A percentile compares a stretch with the other conserved stretches of the same genome.
Conservation (phyloP, 2,888 invertebrate species). For the Eugnorisma glareosa region DNA sequence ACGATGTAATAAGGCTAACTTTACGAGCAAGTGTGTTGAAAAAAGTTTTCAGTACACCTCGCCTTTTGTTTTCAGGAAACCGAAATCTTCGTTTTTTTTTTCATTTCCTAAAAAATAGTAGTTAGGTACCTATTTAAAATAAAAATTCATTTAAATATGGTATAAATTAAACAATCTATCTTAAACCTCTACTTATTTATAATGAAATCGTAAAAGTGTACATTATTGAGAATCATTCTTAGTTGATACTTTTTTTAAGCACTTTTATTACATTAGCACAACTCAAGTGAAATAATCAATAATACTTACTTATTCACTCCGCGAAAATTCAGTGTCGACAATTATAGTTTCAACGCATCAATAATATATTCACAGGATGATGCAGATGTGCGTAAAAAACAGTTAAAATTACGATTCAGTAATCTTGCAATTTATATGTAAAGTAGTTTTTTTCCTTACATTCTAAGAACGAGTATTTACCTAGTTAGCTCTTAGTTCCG, state of each 20-base stretch:
- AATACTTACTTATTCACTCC: background rate
- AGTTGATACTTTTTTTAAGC: background rate
- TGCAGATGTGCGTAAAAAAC: background rate
- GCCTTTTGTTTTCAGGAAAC: background rate
- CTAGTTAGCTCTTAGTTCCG: slow-evolving; percentile 13
- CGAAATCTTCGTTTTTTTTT: background rate
- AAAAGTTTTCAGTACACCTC: background rate
- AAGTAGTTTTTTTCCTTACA: slow-evolving; percentile 32
- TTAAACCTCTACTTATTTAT: background rate
- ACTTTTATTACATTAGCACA: background rate
- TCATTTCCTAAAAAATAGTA: background rate
- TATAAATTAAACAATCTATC: background rate
- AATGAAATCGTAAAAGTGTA: background rate
- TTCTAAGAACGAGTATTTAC: slow-evolving; percentile 12
- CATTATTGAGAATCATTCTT: background rate
- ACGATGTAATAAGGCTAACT: no score
- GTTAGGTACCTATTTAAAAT: background rate
- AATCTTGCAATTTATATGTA: slow-evolving; percentile 30
- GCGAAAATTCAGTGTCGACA: background rate
- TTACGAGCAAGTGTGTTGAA: no score
- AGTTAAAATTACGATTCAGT: background rate
- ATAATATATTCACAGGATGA: slow-evolving; percentile 1
- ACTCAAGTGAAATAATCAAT: background rate
- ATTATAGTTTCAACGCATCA: background rate
- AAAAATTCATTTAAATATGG: background rate